phyloP scores from a whole-genome alignment of 2,888 invertebrate genomes.

The Polia nebulosa region DNA sequence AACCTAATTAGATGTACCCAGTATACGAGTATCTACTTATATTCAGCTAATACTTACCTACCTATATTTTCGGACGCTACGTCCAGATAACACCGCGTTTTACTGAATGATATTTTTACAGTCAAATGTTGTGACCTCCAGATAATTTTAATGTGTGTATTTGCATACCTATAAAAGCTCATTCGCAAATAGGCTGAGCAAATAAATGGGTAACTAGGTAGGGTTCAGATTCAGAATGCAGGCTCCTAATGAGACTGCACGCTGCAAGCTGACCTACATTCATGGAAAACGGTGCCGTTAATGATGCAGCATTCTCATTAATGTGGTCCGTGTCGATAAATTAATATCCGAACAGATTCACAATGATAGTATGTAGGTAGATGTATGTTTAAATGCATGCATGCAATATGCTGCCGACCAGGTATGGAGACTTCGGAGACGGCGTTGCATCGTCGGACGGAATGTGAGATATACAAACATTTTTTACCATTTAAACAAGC shows the following conservation, averaged over 20 bases:
- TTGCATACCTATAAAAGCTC: not conserved
- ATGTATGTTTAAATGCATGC: not conserved
- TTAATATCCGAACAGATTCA: not conserved
- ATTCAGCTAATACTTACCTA: not conserved
- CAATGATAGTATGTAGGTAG: not conserved
- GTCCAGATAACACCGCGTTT: not conserved
- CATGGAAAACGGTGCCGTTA: not conserved
- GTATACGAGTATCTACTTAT: too few species aligned
- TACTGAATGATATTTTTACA: not conserved
- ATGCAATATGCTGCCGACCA: not conserved
- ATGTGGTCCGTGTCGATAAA: not conserved
- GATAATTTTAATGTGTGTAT: not conserved
- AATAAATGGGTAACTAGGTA: not conserved
- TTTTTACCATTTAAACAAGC: not conserved
- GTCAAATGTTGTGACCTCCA: not conserved
- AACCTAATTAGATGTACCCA: too few species aligned
- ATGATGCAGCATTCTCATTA: conserved; percentile 7
- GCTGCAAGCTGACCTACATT: not conserved
- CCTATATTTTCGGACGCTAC: not conserved
- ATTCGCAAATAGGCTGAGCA: not conserved
- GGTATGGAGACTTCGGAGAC: not conserved
- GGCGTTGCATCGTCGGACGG: not conserved
- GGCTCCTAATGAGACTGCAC: not conserved
- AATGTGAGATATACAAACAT: conserved; percentile 20
- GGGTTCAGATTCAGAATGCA: not conserved